Conservation (phyloP, 2,888 invertebrate genomes). For the Clepsis dumicolana region DNA sequence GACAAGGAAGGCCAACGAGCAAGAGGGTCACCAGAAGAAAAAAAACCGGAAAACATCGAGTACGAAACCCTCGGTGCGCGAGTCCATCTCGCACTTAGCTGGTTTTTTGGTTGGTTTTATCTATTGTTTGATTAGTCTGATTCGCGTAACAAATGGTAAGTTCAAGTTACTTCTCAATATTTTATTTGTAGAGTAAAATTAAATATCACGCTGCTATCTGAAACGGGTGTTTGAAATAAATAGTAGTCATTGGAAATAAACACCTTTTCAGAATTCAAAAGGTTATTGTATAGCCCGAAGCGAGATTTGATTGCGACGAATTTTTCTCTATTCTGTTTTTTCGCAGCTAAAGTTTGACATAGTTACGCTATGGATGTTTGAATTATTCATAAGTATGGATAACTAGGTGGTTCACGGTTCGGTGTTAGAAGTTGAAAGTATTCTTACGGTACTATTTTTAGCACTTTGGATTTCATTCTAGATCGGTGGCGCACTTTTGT, state of each 20-base stretch:
- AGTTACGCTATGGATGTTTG: conserved; percentile 26
- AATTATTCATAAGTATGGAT: conserved; percentile 32
- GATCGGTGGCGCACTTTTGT: no score
- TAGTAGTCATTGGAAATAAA: conserved; percentile 16
- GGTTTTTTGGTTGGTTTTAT: neutral
- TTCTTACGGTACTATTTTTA: neutral
- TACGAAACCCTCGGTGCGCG: no score
- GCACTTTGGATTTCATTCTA: neutral
- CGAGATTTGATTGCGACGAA: conserved; percentile 16
- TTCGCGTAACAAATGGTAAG: neutral
- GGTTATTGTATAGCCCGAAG: neutral
- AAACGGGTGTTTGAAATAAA: conserved; percentile 1
- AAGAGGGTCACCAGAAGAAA: no score
- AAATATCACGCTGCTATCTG: neutral
- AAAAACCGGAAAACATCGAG: no score
- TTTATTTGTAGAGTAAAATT: neutral
- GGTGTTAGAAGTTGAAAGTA: conserved; percentile 3
- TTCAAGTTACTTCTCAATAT: neutral
- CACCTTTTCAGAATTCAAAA: conserved; percentile 10
- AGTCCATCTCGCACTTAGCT: no score
- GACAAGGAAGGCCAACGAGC: no score
- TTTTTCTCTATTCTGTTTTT: conserved; percentile 28
- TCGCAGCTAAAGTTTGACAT: conserved; percentile 27
- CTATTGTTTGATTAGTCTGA: neutral
- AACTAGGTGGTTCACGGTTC: conserved; percentile 18